Conservation (phyloP, 2,113 vertebrate genomes). For the Campylorhamphus procurvoides region DNA sequence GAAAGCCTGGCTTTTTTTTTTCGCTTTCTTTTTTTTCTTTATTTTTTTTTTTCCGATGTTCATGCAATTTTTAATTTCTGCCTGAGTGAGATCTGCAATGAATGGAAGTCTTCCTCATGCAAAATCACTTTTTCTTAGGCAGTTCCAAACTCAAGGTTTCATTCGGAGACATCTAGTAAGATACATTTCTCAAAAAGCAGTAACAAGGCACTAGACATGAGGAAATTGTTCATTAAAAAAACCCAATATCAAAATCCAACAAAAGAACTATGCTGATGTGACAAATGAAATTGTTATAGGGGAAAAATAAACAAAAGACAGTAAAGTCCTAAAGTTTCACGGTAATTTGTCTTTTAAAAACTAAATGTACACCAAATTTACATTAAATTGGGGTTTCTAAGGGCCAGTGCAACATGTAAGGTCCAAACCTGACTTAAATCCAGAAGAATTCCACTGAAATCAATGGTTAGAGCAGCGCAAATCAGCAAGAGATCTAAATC, state of each 20-base stretch:
- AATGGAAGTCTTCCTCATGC: neutral
- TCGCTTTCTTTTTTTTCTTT: too few species aligned
- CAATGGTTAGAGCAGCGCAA: slow-evolving; percentile 2
- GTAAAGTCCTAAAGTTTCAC: neutral
- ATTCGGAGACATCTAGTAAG: neutral
- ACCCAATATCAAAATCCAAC: neutral
- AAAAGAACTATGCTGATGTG: neutral
- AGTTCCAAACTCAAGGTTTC: neutral
- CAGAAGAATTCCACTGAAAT: slow-evolving; percentile 31
- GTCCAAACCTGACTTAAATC: neutral
- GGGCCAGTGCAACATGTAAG: neutral
- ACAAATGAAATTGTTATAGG: neutral
- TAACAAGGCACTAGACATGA: neutral
- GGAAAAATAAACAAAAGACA: neutral
- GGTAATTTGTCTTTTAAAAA: neutral
- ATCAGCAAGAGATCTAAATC: slow-evolving; percentile 63
- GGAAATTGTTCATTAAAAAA: neutral
- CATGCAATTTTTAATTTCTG: slow-evolving; percentile 8
- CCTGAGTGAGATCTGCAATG: neutral
- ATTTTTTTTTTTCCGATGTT: neutral
- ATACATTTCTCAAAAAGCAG: neutral
- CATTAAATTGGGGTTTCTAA: neutral
- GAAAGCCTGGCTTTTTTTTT: neutral
- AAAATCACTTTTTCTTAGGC: neutral
- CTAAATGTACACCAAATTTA: neutral